Evolutionary conservation across 2,113 vertebrate genomes (phyloP).

Genomic region (Mystacornis crossleyi): DNA sequence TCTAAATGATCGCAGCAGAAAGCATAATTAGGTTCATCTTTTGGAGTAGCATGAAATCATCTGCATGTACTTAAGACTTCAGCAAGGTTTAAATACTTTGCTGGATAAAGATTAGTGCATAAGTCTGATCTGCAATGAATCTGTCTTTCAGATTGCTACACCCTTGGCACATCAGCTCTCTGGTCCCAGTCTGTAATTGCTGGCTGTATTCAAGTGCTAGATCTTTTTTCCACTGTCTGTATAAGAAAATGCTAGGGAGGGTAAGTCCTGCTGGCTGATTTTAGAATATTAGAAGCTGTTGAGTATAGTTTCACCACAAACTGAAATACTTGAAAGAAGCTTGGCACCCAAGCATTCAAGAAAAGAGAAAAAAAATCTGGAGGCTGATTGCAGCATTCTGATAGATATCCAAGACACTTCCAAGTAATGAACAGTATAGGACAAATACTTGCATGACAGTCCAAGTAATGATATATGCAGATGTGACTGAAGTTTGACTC

Average conservation of each 20-base stretch:
- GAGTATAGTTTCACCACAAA: not conserved
- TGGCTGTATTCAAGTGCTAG: not conserved
- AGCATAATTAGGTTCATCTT: conserved; percentile 23
- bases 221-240: not conserved
- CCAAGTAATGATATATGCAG: not conserved
- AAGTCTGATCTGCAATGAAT: not conserved
- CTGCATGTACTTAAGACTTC: conserved; percentile 18
- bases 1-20: conserved; percentile 17
- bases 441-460: not conserved
- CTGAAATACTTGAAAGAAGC: not conserved
- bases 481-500: not conserved
- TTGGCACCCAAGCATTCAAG: not conserved
- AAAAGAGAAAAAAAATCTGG: not conserved
- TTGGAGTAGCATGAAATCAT: conserved; percentile 17
- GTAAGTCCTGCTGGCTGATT: not conserved
- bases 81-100: not conserved
- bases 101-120: not conserved
- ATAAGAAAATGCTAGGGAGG: not conserved
- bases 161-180: not conserved
- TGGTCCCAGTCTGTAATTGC: not conserved
- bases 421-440: not conserved
- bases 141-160: not conserved
- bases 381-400: not conserved
- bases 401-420: not conserved
- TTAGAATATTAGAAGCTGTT: not conserved